phyloP scores from a whole-genome alignment of 2,113 vertebrate genomes.

The Pavo muticus region DNA sequence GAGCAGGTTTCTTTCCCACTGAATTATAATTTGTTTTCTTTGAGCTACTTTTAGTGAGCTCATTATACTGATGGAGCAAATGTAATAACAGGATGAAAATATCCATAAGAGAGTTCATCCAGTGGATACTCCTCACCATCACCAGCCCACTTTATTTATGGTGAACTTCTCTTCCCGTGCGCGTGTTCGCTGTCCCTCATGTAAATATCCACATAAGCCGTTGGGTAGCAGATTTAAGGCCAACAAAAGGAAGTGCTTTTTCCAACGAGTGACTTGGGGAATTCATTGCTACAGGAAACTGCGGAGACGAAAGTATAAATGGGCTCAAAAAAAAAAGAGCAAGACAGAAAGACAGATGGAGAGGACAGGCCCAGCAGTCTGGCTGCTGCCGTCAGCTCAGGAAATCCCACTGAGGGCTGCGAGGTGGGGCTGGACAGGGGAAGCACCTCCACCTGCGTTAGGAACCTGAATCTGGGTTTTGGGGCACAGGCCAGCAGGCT shows the following conservation, averaged over 20 bases:
- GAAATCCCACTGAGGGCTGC: neutral
- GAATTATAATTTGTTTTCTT: neutral
- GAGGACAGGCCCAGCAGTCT: neutral
- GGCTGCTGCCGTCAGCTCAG: slow-evolving; percentile 1
- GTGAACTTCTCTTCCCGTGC: neutral
- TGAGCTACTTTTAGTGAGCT: neutral
- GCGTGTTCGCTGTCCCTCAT: neutral
- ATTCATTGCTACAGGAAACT: slow-evolving; percentile 13
- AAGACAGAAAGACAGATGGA: neutral
- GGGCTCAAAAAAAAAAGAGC: neutral
- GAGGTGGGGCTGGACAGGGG: neutral
- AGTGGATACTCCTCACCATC: neutral
- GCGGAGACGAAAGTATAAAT: neutral
- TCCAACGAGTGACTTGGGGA: neutral
- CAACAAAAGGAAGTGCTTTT: slow-evolving; percentile 37
- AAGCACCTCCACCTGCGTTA: neutral
- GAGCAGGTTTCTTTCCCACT: neutral
- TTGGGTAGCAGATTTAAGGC: neutral
- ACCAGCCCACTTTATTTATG: neutral
- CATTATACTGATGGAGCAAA: neutral
- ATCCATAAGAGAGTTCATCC: neutral
- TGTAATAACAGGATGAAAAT: slow-evolving; percentile 4
- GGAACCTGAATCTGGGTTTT: neutral
- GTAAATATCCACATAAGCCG: neutral
- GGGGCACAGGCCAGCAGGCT: neutral